These are phyloP conservation scores for Setophaga coronata DNA, from an alignment of 2,113 vertebrate species.

Conservation along the genomic window DNA sequence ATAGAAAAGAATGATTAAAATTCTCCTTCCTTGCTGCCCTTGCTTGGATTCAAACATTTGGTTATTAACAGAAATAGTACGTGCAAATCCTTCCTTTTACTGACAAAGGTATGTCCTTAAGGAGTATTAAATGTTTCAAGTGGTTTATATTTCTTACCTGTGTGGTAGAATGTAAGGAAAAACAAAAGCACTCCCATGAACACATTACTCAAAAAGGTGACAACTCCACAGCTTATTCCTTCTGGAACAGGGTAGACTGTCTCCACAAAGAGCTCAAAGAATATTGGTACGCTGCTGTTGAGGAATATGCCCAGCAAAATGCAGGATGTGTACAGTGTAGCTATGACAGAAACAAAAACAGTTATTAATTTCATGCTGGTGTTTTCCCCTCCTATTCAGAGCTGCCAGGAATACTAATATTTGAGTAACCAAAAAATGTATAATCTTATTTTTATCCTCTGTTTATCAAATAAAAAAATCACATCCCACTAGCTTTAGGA, in stretches of 20 bases:
- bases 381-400: not conserved
- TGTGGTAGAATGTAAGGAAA: slow-evolving; percentile 93
- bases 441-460: not conserved
- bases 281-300: slow-evolving; percentile 94
- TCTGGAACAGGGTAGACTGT: slow-evolving; percentile 97
- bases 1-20: not conserved
- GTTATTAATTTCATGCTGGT: not conserved
- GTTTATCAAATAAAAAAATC: not conserved
- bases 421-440: not conserved
- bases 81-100: not conserved
- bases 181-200: slow-evolving; percentile 92
- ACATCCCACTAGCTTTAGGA: not conserved
- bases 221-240: slow-evolving; percentile 96
- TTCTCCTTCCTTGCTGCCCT: not conserved
- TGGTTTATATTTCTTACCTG: slow-evolving; percentile 80
- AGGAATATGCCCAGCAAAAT: slow-evolving; percentile 95
- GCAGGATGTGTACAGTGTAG: slow-evolving; percentile 93
- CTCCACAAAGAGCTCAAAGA: slow-evolving; percentile 97
- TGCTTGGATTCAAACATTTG: not conserved
- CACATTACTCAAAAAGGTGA: slow-evolving; percentile 94
- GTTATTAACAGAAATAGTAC: not conserved
- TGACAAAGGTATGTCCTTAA: not conserved
- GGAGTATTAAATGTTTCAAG: not conserved
- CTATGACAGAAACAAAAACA: slow-evolving; percentile 70
- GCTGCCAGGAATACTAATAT: not conserved